Percentiles rank a stretch among this genome's conserved stretches.
phyloP scores from a whole-genome alignment of 30 jellyfish, hydroid and myxozoan genomes.

The Clytia hemisphaerica region DNA sequence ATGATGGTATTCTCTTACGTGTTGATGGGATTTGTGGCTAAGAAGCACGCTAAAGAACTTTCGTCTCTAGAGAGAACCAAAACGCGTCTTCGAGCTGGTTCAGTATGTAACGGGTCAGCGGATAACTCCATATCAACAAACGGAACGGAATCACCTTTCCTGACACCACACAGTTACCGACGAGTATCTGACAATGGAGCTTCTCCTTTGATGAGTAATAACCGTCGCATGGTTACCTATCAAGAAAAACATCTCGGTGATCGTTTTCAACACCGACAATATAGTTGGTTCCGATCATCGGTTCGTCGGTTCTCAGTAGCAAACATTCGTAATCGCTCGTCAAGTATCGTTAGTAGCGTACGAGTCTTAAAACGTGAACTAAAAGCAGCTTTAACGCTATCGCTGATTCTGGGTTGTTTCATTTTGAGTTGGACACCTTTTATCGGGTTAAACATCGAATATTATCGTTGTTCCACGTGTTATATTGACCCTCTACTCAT shows the following conservation, averaged over 20 bases:
- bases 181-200: too few species aligned
- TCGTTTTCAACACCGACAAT: too few species aligned
- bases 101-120: too few species aligned
- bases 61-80: slow-evolving; percentile 5
- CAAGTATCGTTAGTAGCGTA: neutral
- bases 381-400: slow-evolving; percentile 79
- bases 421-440: slow-evolving; percentile 84
- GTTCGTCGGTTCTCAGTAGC: too few species aligned
- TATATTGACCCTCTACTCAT: neutral
- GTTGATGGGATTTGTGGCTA: slow-evolving; percentile 62
- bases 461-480: slow-evolving; percentile 1
- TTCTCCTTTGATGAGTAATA: too few species aligned
- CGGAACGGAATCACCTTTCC: too few species aligned
- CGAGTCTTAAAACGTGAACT: slow-evolving; percentile 37
- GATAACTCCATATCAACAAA: too few species aligned
- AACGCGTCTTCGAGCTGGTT: slow-evolving; percentile 12
- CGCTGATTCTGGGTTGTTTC: slow-evolving; percentile 69
- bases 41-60: slow-evolving; percentile 47
- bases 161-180: too few species aligned
- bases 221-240: too few species aligned
- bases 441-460: slow-evolving; percentile 43
- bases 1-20: slow-evolving; percentile 62
- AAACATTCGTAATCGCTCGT: too few species aligned
- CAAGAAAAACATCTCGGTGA: too few species aligned
- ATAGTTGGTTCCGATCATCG: too few species aligned